phyloP scores from a whole-genome alignment of 2,113 vertebrate species.

The Phainopepla nitens region DNA sequence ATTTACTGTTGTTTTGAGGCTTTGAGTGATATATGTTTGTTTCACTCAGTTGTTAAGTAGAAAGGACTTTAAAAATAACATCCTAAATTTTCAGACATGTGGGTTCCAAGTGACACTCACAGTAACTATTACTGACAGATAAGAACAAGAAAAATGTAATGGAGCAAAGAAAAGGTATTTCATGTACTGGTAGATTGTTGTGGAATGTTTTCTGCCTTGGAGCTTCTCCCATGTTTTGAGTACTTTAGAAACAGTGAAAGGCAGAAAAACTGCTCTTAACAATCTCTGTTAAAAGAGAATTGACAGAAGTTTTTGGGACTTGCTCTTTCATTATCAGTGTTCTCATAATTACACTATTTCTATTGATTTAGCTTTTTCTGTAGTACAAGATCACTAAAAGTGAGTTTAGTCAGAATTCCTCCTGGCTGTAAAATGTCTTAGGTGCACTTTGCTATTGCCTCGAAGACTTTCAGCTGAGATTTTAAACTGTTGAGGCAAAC shows the following conservation, averaged over 20 bases:
- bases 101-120: background rate
- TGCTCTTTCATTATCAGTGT: background rate
- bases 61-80: background rate
- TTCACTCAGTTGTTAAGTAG: background rate
- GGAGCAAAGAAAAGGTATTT: background rate
- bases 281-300: background rate
- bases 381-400: background rate
- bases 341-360: background rate
- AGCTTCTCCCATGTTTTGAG: background rate
- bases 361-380: background rate
- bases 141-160: background rate
- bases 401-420: background rate
- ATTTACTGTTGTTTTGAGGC: background rate
- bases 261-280: background rate
- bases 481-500: background rate
- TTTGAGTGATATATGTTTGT: background rate
- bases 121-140: background rate
- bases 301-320: background rate
- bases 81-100: background rate
- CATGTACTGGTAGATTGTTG: background rate
- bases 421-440: background rate
- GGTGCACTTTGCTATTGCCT: background rate
- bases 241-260: background rate
- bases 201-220: background rate
- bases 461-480: background rate